phyloP scores from a whole-genome alignment of 2,888 invertebrate genomes.

The Sinohyriopsis cumingii region DNA sequence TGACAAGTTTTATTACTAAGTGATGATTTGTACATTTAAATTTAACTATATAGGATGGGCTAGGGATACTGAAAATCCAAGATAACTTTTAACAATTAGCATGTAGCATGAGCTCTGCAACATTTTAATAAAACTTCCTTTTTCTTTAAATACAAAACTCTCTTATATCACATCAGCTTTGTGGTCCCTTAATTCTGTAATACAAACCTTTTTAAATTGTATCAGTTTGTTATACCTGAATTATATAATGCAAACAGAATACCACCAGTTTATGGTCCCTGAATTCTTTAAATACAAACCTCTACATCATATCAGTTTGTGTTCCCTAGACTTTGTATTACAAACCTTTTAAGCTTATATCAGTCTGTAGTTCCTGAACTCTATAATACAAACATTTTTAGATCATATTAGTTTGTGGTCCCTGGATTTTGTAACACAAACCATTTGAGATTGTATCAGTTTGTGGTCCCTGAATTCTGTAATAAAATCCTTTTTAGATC shows the following conservation, averaged over 20 bases:
- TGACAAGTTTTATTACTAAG: too few species aligned
- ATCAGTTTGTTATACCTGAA: slow-evolving; percentile 96
- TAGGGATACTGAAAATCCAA: too few species aligned
- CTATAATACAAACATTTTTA: slow-evolving; percentile 75
- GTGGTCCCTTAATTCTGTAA: background rate
- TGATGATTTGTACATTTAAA: too few species aligned
- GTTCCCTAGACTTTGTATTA: background rate
- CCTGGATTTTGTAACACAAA: slow-evolving; percentile 87
- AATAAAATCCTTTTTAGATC: slow-evolving; percentile 81
- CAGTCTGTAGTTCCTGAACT: background rate
- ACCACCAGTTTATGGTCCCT: slow-evolving; percentile 92
- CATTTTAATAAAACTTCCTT: too few species aligned
- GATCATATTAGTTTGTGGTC: slow-evolving; percentile 93
- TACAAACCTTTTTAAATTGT: slow-evolving; percentile 79
- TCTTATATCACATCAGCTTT: slow-evolving; percentile 73
- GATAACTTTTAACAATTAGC: too few species aligned
- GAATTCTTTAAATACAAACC: slow-evolving; percentile 93
- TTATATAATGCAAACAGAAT: slow-evolving; percentile 83
- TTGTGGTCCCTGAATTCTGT: background rate
- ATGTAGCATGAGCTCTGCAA: too few species aligned
- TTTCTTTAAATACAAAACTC: slow-evolving; percentile 68
- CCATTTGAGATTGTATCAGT: slow-evolving; percentile 74
- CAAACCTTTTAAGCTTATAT: slow-evolving; percentile 76
- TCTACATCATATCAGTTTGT: slow-evolving; percentile 80
- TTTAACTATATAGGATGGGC: too few species aligned